Evolutionary conservation across 23 tunicate genomes (phyloP), one percentile per base, ranked within the genome.

Genomic region (Corella eumyota): DNA sequence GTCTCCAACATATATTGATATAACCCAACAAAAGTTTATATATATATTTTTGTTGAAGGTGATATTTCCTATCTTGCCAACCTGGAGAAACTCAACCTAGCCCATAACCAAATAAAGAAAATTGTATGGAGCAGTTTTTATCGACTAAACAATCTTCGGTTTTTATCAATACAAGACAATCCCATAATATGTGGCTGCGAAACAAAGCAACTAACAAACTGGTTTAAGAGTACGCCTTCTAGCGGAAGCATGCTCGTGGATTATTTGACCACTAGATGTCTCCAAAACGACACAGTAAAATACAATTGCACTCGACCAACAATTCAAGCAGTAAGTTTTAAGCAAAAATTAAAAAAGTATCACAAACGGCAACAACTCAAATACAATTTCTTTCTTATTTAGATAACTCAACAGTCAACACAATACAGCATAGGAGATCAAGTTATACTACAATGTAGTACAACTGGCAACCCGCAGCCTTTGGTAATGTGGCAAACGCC

Each of bases 171-270:
- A 3, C 65, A 79, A 84, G 37, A 57, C n/a, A 85, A 85, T 56
- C 72, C 77, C 0, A 50, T 85, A 9, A 45, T 30, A 9, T 85
- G 95, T 44, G 78, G 70, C 56, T 85, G 95, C 79, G 59, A 76
- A 68, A 66, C 69, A 11, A 46, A 60, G 32, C 69, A 76, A 53
- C 74, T 85, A 7, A 69, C 45, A n/a, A 69, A 58, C 84, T 81
- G 38, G 2, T 64, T 50, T 51, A 32, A 27, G n/a, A n/a, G n/a
- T n/a, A n/a, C n/a, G n/a, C n/a, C n/a, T n/a, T n/a, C n/a, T n/a
- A n/a, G n/a, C n/a, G n/a, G n/a, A n/a, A n/a, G n/a, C n/a, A n/a
- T n/a, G n/a, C n/a, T n/a, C n/a, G n/a, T n/a, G n/a, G n/a, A n/a
- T n/a, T n/a, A n/a, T n/a, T n/a, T n/a, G n/a, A n/a, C n/a, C n/a